phyloP scores from a whole-genome alignment of 1,140 invertebrate genomes.

The Aphis gossypii region DNA sequence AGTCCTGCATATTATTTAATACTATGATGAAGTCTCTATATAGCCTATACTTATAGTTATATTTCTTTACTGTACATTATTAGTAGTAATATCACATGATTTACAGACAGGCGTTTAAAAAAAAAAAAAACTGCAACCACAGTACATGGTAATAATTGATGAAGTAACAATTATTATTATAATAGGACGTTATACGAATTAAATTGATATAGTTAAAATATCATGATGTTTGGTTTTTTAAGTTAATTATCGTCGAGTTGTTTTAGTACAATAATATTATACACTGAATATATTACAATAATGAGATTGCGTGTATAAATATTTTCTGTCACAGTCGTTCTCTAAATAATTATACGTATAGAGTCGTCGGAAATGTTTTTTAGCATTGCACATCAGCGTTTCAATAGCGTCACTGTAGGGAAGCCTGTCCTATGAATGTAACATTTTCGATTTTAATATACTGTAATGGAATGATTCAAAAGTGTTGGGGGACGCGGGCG shows the following conservation, averaged over 20 bases:
- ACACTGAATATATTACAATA: background rate
- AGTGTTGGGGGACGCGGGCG: background rate
- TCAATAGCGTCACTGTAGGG: background rate
- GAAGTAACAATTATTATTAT: background rate
- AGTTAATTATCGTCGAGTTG: background rate
- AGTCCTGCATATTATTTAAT: background rate
- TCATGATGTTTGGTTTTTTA: background rate
- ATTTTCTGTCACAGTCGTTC: background rate
- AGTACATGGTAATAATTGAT: background rate
- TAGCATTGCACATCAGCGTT: background rate
- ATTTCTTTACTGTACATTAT: background rate
- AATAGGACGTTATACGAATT: background rate
- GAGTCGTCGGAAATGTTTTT: background rate
- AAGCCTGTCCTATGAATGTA: background rate
- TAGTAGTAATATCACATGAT: background rate
- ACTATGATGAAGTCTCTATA: background rate
- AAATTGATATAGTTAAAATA: slow-evolving; percentile 5
- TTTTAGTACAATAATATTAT: background rate
- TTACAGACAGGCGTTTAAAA: background rate
- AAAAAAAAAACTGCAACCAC: background rate
- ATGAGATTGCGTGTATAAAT: background rate
- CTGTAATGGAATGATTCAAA: background rate
- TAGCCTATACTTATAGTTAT: background rate
- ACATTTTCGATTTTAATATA: background rate
- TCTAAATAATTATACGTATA: background rate